Evolutionary conservation across 2,888 invertebrate species (phyloP), one percentile per base, ranked within the genome.

Genomic region (Drosophila pseudotakahashii): DNA sequence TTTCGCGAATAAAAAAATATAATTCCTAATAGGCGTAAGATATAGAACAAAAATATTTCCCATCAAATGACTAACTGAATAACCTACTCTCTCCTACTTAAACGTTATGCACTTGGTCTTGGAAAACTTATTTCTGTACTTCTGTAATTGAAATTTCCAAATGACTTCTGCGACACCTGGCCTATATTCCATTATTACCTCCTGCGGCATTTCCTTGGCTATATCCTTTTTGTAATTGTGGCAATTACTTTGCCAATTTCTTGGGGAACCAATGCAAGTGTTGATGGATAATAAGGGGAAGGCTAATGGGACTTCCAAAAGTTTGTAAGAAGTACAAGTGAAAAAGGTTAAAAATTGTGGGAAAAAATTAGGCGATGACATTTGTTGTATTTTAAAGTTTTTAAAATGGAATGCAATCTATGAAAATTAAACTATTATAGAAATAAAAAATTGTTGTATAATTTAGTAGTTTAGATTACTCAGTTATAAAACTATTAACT

Each of bases 121-220:
- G 48, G 13, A 32, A 32, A 47, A 48, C 16, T 11, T 48, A 34
- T 34, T 48, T 32, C 6, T 34, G 36, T 36, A 52, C 10, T 39
- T 50, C 39, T 48, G 44, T 32, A 51, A 47, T 34, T 63, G 74
- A 23, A 62, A 23, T 47, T 51, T 6, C 23, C 23, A 51, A 23
- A 39, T 32, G 54, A 47, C 36, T 44, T 54, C 9, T 36, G 41
- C 74, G 66, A 52, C 71, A 71, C 74, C 74, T 71, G 71, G 74
- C 45, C 51, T n/a, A 13, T 64, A 55, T 71, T 71, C 74, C 71
- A 73, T 52, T 73, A 50, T 73, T 71, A 73, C 48, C 16, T 32
- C 26, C 13, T 19, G 4, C 23, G 32, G 32, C 51, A 34, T 53
- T 39, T 68, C 23, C 32, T 10, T 36, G 36, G 39, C 30, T 45